phyloP scores from a whole-genome alignment of 2,113 vertebrate species.

The Pseudorasbora parva region DNA sequence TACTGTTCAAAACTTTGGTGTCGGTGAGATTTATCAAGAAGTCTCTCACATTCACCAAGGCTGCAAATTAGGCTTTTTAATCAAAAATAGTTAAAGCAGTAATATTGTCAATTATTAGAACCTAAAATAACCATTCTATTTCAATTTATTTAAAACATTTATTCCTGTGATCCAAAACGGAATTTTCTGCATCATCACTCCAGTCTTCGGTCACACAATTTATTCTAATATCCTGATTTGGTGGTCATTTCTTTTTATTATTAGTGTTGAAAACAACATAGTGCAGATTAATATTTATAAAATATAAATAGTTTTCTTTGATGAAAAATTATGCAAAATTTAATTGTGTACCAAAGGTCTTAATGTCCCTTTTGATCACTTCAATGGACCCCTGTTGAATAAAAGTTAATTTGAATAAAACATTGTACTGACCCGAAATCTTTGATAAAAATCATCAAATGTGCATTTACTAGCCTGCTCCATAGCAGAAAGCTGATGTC shows the following conservation, averaged over 20 bases:
- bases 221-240: neutral
- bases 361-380: too few relatives aligned
- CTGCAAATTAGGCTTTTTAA: too few relatives aligned
- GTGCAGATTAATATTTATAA: neutral
- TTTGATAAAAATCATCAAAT: neutral
- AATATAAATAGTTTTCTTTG: too few relatives aligned
- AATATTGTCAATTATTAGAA: too few relatives aligned
- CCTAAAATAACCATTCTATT: too few relatives aligned
- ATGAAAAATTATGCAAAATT: neutral
- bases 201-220: neutral
- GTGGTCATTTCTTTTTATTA: neutral
- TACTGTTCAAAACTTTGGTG: neutral
- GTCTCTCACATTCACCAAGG: too few relatives aligned
- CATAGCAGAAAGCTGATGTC: neutral
- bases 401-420: neutral
- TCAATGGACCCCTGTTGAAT: neutral
- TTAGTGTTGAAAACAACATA: neutral
- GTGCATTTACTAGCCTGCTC: neutral
- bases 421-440: neutral
- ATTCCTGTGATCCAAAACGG: neutral
- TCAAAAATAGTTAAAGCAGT: too few relatives aligned
- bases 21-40: neutral
- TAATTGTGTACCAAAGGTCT: too few relatives aligned
- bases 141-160: neutral
- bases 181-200: too few relatives aligned